phyloP scores from a whole-genome alignment of 2,888 invertebrate species.

The Protonemura montana region DNA sequence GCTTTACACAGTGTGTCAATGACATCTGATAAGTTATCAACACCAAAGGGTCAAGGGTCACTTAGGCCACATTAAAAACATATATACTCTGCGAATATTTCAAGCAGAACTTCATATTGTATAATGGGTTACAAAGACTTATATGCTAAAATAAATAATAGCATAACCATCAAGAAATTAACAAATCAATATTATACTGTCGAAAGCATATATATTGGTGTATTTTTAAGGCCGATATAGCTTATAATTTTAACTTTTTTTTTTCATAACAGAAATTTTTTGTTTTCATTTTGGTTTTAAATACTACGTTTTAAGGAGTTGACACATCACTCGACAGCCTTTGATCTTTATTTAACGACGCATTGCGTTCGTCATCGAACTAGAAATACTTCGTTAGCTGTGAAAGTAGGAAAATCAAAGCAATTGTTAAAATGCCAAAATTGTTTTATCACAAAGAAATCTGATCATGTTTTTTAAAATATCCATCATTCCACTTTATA shows the following conservation, averaged over 20 bases:
- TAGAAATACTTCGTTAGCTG: no score
- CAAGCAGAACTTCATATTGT: not conserved
- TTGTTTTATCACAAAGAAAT: not conserved
- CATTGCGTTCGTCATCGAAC: no score
- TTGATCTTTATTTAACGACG: not conserved
- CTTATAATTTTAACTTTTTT: slow-evolving; percentile 8
- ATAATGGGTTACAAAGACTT: not conserved
- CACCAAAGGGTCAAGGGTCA: not conserved
- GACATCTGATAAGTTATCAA: not conserved
- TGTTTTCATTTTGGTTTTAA: slow-evolving; percentile 26
- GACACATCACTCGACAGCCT: slow-evolving; percentile 24
- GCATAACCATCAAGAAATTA: not conserved
- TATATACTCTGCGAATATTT: not conserved
- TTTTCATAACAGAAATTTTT: not conserved
- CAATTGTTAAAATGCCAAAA: not conserved
- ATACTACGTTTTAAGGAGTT: not conserved
- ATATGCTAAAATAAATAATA: not conserved
- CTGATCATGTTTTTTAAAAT: not conserved
- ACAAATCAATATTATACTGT: slow-evolving; percentile 44
- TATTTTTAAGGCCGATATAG: slow-evolving; percentile 48
- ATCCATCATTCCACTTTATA: not conserved
- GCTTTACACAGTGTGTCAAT: not conserved
- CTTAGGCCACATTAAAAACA: slow-evolving; percentile 7
- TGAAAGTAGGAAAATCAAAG: not conserved
- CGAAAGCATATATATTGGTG: slow-evolving; percentile 48